Evolutionary conservation across 2,797 vertebrate genomes (phyloP).

Genomic region (Steatocranus sp.): DNA sequence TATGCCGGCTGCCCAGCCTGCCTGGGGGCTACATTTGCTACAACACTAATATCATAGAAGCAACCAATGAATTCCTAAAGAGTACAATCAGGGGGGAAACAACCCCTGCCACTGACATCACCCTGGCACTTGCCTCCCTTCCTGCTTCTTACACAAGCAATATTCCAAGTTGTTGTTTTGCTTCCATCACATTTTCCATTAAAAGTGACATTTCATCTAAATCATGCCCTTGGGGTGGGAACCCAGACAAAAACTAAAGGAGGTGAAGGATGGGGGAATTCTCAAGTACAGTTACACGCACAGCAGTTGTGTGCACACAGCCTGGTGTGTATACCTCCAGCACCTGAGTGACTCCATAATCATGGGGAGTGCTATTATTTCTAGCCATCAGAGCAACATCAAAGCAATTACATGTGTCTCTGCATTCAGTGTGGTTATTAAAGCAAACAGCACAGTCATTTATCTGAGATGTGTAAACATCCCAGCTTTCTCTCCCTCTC

Average conservation of each 20-base stretch:
- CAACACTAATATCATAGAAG: conserved; percentile 68
- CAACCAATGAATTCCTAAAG: conserved; percentile 71
- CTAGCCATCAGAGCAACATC: conserved; percentile 74
- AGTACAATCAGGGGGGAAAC: conserved; percentile 66
- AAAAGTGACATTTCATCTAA: conserved; percentile 89
- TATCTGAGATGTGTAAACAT: conserved; percentile 61
- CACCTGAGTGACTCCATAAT: conserved; percentile 59
- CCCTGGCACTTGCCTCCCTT: conserved; percentile 50
- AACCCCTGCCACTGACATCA: conserved; percentile 42
- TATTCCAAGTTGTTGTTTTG: conserved; percentile 73
- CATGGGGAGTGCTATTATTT: conserved; percentile 73
- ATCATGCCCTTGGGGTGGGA: conserved; percentile 80
- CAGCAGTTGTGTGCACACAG: not conserved
- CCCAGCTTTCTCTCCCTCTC: conserved; percentile 8
- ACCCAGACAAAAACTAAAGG: conserved; percentile 63
- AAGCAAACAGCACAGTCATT: conserved; percentile 60
- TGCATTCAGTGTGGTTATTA: conserved; percentile 75
- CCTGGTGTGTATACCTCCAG: conserved; percentile 25
- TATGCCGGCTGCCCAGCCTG: conserved; percentile 22
- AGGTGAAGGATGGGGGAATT: conserved; percentile 59
- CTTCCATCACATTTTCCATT: conserved; percentile 84
- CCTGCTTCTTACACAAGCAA: conserved; percentile 62
- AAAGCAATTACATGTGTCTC: conserved; percentile 77
- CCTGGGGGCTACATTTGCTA: conserved; percentile 62
- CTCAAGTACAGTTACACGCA: not conserved